Evolutionary conservation across 92 coral and sea anemone genomes (phyloP).

Genomic region (Palythoa grandis): DNA sequence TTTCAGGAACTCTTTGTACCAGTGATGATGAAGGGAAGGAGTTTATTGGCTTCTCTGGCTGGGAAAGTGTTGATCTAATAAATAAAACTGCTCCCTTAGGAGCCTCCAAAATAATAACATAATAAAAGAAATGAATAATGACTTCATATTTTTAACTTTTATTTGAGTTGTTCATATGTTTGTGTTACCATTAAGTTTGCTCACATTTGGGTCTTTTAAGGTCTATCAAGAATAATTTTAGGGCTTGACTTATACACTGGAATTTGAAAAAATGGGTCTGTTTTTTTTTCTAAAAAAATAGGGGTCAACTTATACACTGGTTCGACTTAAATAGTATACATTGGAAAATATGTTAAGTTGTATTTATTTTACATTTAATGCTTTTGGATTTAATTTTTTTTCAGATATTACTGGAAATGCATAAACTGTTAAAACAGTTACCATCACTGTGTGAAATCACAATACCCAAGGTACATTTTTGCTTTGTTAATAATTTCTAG

Average conservation of each 20-base stretch:
- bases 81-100: conserved; percentile 57
- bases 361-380: neutral
- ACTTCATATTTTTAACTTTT: neutral
- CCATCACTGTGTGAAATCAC: conserved; percentile 82
- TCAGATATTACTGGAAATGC: conserved; percentile 87
- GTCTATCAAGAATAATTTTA: neutral
- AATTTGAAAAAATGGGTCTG: neutral
- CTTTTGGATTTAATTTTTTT: neutral
- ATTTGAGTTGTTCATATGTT: neutral
- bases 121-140: neutral
- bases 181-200: neutral
- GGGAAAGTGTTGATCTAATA: neutral
- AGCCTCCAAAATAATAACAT: neutral
- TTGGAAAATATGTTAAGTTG: no score
- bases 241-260: neutral
- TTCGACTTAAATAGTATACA: neutral
- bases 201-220: neutral
- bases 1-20: neutral
- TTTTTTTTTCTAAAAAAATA: neutral
- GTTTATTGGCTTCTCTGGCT: neutral
- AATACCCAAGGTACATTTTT: conserved; percentile 77
- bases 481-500: neutral
- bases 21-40: neutral
- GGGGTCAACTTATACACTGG: no score
- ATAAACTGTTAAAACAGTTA: conserved; percentile 71